phyloP scores from a whole-genome alignment of 2,113 vertebrate species.

The Nerophis lumbriciformis region DNA sequence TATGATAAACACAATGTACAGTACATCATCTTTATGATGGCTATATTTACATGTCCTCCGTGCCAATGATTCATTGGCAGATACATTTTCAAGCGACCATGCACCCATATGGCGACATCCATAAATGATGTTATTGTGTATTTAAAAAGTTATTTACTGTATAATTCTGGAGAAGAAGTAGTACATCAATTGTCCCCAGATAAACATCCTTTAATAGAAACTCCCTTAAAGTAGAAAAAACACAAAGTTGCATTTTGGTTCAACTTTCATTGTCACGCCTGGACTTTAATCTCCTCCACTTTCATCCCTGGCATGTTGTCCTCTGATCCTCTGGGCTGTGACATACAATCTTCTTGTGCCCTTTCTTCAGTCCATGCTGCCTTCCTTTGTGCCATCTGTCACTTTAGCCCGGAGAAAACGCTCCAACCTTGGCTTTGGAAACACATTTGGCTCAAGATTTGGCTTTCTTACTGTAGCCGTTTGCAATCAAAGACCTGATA shows the following conservation, averaged over 20 bases:
- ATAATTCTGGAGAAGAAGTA: neutral
- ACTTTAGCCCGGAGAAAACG: conserved; percentile 31
- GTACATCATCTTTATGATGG: neutral
- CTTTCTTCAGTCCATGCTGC: conserved; percentile 23
- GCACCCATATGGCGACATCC: neutral
- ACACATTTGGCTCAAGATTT: neutral
- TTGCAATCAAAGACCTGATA: neutral
- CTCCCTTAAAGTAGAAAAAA: neutral
- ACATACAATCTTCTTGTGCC: conserved; percentile 34
- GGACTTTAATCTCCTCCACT: conserved; percentile 19
- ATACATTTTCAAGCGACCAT: no score
- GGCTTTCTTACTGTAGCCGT: no score
- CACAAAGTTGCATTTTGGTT: neutral
- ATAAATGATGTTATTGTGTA: conserved; percentile 1
- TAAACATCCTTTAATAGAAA: conserved; percentile 7
- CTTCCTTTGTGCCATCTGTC: conserved; percentile 44
- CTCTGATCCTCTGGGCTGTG: conserved; percentile 29
- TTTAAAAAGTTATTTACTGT: neutral
- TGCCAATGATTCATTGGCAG: neutral
- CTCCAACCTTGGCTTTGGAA: neutral
- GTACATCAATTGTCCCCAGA: neutral
- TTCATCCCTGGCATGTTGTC: conserved; percentile 25
- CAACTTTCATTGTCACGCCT: conserved; percentile 10
- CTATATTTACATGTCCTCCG: conserved; percentile 9
- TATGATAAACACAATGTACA: neutral